Conservation (phyloP, 2,888 invertebrate species). For the Ceramica pisi region DNA sequence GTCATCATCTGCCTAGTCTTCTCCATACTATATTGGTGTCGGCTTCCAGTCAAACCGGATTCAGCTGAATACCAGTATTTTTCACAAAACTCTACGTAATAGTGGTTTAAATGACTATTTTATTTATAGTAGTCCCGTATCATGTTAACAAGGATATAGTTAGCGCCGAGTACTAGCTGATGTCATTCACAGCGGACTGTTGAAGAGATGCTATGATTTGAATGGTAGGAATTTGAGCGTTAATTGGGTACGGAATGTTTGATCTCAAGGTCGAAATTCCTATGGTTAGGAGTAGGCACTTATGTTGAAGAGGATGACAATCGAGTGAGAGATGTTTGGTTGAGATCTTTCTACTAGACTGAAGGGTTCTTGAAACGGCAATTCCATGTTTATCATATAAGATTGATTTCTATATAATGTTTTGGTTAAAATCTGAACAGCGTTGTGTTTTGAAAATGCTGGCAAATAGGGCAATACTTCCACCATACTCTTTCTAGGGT, state of each 20-base stretch:
- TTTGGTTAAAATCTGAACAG: too few species aligned
- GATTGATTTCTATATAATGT: too few species aligned
- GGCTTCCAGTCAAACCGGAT: too few species aligned
- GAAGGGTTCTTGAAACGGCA: too few species aligned
- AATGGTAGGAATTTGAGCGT: slow-evolving; percentile 18
- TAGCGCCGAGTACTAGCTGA: slow-evolving; percentile 37
- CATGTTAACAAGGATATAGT: slow-evolving; percentile 59
- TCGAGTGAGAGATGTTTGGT: too few species aligned
- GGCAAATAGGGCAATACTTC: not conserved
- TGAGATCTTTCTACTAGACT: not conserved
- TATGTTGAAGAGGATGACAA: not conserved
- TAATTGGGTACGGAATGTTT: slow-evolving; percentile 23
- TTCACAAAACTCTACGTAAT: not conserved
- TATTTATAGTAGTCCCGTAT: slow-evolving; percentile 37
- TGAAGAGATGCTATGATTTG: slow-evolving; percentile 27
- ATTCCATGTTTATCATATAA: too few species aligned
- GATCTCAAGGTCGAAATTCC: not conserved
- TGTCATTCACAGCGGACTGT: slow-evolving; percentile 45
- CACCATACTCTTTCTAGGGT: not conserved
- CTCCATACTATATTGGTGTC: too few species aligned
- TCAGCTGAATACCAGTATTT: too few species aligned
- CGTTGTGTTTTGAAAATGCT: not conserved
- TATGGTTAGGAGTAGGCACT: not conserved
- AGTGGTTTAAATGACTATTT: slow-evolving; percentile 20
- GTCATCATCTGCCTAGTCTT: too few species aligned